These are phyloP conservation scores for Dasyprocta punctata DNA, from an alignment of 2,113 vertebrate species.

Conservation along the genomic window DNA sequence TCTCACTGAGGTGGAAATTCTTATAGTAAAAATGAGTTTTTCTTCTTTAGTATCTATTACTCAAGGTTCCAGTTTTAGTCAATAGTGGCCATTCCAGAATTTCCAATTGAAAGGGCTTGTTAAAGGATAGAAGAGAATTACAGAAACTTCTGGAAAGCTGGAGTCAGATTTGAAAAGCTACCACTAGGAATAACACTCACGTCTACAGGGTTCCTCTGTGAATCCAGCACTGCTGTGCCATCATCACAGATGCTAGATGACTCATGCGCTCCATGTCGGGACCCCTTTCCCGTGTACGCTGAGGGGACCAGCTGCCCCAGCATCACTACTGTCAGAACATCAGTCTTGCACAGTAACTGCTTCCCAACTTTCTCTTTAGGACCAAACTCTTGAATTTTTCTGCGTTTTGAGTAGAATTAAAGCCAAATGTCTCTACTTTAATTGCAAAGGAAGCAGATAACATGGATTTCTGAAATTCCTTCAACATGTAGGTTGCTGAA, in stretches of 20 bases:
- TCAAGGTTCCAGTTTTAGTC: neutral
- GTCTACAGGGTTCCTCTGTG: neutral
- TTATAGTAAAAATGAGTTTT: neutral
- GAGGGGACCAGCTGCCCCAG: neutral
- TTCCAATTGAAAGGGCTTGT: neutral
- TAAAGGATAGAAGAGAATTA: neutral
- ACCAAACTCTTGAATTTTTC: neutral
- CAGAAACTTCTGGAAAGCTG: neutral
- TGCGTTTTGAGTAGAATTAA: neutral
- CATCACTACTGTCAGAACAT: neutral
- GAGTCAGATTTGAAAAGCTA: neutral
- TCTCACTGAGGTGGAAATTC: neutral
- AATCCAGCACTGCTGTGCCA: fast-evolving
- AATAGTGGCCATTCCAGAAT: neutral
- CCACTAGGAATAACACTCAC: neutral
- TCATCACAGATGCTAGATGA: fast-evolving
- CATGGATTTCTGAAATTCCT: neutral
- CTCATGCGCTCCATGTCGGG: fast-evolving
- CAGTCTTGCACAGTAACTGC: neutral
- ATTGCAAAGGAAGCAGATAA: neutral
- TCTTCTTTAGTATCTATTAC: neutral
- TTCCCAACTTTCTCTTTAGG: neutral
- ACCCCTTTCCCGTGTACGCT: neutral
- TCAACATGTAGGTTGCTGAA: neutral
- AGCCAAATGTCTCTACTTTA: neutral